These are phyloP conservation scores for Atractosteus spatula DNA, from an alignment of 2,113 vertebrate genomes.

Conservation along the genomic window DNA sequence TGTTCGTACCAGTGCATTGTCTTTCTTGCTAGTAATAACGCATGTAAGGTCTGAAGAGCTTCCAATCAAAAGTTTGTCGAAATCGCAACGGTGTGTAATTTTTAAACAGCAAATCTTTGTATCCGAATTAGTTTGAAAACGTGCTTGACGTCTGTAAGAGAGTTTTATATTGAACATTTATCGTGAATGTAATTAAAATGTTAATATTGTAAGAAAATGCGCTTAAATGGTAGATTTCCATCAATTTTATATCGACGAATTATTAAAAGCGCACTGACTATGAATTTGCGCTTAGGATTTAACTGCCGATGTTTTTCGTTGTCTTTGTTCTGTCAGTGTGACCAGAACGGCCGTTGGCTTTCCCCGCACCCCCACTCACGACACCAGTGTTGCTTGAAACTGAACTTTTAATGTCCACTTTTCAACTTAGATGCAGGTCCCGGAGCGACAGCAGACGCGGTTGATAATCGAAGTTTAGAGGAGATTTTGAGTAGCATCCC, in stretches of 20 bases:
- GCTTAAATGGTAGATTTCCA: no score
- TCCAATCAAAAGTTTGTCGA: no score
- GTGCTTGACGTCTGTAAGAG: background rate
- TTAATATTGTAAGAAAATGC: slow-evolving; percentile 37
- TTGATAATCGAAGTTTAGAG: slow-evolving; percentile 88
- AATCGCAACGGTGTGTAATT: no score
- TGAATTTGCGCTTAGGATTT: slow-evolving; percentile 33
- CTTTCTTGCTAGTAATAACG: no score
- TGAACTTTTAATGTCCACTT: slow-evolving; percentile 52
- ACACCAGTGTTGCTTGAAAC: slow-evolving; percentile 34
- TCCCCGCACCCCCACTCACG: slow-evolving; percentile 52
- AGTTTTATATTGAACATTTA: background rate
- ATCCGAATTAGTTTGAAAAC: background rate
- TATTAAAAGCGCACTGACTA: background rate
- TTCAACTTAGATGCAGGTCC: slow-evolving; percentile 62
- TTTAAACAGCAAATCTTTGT: background rate
- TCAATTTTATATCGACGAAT: no score
- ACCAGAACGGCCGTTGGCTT: slow-evolving; percentile 51
- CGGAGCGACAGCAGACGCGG: slow-evolving; percentile 63
- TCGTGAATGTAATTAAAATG: background rate
- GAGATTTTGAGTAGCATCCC: slow-evolving; percentile 93
- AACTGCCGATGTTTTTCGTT: slow-evolving; percentile 33
- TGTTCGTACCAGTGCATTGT: no score
- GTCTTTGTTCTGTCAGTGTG: slow-evolving; percentile 42
- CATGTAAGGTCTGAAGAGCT: no score